These are phyloP conservation scores for Drosophila kikkawai DNA, from an alignment of 1,140 invertebrate genomes.

Conservation along the genomic window DNA sequence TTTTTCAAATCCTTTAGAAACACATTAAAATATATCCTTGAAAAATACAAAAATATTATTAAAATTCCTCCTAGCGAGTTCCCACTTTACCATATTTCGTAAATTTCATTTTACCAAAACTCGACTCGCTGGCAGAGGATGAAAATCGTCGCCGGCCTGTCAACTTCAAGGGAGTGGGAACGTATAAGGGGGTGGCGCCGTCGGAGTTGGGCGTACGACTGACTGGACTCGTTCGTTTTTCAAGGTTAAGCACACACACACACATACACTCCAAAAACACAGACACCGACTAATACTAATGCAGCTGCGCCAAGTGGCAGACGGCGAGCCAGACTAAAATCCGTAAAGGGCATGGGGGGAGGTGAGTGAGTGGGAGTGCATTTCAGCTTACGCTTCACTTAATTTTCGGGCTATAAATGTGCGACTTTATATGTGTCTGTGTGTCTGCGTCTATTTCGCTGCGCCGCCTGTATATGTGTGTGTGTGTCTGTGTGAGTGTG, in stretches of 20 bases:
- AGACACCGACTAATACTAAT: conserved; percentile 26
- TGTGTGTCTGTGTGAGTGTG: conserved; percentile 29
- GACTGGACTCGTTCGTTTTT: conserved; percentile 83
- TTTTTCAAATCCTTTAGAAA: neutral
- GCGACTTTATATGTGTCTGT: conserved; percentile 42
- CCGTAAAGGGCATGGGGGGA: conserved; percentile 24
- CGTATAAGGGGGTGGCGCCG: conserved; percentile 14
- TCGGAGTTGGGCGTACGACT: conserved; percentile 44
- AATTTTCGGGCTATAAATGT: conserved; percentile 80
- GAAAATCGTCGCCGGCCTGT: conserved; percentile 76
- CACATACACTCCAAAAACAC: conserved; percentile 10
- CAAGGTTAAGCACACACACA: conserved; percentile 73
- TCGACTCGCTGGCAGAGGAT: conserved; percentile 44
- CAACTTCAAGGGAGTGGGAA: conserved; percentile 29
- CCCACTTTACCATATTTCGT: conserved; percentile 63
- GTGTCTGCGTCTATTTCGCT: conserved; percentile 25
- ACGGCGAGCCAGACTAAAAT: conserved; percentile 65
- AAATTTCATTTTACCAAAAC: conserved; percentile 77
- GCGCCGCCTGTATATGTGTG: neutral
- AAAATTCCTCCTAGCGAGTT: neutral
- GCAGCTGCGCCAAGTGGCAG: conserved; percentile 63
- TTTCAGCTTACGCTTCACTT: conserved; percentile 83
- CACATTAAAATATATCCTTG: neutral
- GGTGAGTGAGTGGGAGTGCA: conserved; percentile 72
- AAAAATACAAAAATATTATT: neutral